Conservation (phyloP, 2,113 vertebrate species). For the Cygnus atratus region DNA sequence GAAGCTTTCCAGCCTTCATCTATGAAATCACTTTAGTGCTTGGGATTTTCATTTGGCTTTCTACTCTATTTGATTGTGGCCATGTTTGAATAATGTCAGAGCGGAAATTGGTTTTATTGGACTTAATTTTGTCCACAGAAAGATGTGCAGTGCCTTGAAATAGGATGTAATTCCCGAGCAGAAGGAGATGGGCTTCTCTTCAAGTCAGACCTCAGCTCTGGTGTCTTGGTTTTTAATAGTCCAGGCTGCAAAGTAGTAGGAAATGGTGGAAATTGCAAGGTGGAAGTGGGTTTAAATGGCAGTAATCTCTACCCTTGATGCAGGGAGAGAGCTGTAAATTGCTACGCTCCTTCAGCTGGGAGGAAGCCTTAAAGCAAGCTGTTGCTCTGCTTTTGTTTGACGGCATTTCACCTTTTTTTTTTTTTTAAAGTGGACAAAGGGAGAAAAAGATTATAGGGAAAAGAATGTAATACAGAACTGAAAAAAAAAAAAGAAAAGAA, state of each 20-base stretch:
- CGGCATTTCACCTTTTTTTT: slow-evolving; percentile 2
- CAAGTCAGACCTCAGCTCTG: background rate
- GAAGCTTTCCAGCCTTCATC: background rate
- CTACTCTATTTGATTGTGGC: slow-evolving; percentile 33
- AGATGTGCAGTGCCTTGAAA: background rate
- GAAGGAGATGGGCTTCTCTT: background rate
- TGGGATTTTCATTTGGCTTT: slow-evolving; percentile 40
- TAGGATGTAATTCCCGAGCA: slow-evolving; percentile 19
- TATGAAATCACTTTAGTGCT: slow-evolving; percentile 15
- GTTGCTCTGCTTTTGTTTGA: background rate
- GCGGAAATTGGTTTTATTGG: slow-evolving; percentile 32
- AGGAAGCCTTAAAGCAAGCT: background rate
- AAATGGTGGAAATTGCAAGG: slow-evolving; percentile 17
- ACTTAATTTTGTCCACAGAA: slow-evolving; percentile 49
- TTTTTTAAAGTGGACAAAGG: background rate
- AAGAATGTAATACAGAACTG: background rate
- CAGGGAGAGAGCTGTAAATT: slow-evolving; percentile 23
- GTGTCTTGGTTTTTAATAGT: background rate
- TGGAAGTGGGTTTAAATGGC: slow-evolving; percentile 34
- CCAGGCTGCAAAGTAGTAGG: background rate
- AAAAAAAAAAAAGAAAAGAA: rapidly evolving
- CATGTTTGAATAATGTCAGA: slow-evolving; percentile 36
- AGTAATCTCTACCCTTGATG: slow-evolving; percentile 14
- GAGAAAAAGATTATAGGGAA: background rate
- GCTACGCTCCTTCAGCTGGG: background rate